Evolutionary conservation across 2,797 vertebrate genomes (phyloP).

Genomic region (Lycodopsis pacificus): DNA sequence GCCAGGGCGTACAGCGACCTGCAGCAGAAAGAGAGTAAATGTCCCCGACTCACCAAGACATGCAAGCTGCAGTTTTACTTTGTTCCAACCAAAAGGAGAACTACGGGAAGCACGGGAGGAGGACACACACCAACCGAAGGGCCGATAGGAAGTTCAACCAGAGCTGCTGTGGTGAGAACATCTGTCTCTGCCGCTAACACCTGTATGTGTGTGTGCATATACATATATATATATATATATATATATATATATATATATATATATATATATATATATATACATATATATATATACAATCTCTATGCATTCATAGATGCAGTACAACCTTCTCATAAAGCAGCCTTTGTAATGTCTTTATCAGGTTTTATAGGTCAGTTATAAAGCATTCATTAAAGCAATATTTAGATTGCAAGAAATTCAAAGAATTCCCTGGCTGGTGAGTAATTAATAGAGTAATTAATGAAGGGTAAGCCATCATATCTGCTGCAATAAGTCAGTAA

Average conservation of each 20-base stretch:
- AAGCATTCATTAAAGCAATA: background rate
- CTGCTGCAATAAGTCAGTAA: background rate
- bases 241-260: too few species aligned
- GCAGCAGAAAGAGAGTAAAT: constrained; percentile 87
- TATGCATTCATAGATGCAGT: background rate
- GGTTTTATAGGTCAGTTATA: background rate
- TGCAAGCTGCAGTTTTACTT: constrained; percentile 95
- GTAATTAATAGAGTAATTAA: background rate
- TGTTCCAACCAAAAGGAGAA: constrained; percentile 86
- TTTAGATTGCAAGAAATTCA: background rate
- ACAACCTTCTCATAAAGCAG: background rate
- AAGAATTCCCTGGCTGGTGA: background rate
- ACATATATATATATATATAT: background rate
- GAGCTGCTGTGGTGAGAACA: constrained; percentile 62
- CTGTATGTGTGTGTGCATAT: background rate
- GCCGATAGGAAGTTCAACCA: constrained; percentile 49
- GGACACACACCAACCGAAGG: constrained; percentile 26
- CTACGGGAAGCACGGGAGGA: constrained; percentile 37
- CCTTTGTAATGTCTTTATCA: background rate
- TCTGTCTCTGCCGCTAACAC: background rate
- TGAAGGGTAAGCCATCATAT: background rate
- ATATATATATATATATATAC: background rate
- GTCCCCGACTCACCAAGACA: constrained; percentile 87
- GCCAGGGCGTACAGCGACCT: constrained; percentile 92
- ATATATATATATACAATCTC: background rate